A percentile compares a stretch with the other conserved stretches of the same genome.
Evolutionary conservation across 2,113 vertebrate genomes (phyloP).

Genomic region (Ceratotherium simum): DNA sequence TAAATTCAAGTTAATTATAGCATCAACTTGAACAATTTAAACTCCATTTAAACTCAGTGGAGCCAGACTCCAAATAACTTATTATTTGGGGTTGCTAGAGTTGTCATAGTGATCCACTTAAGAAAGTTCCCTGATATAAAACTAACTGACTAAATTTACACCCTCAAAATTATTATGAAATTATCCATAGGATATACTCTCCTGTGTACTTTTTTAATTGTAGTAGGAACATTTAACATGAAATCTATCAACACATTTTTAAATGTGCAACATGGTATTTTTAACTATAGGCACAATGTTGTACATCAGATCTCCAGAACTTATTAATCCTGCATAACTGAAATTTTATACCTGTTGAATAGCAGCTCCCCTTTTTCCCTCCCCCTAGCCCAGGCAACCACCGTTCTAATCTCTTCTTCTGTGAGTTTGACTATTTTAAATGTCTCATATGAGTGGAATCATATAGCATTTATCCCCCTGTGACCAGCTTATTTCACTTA

Average conservation of each 20-base stretch:
- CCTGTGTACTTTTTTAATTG: neutral
- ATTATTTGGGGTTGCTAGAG: neutral
- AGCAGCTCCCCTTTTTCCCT: neutral
- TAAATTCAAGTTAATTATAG: conserved; percentile 3
- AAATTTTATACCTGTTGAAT: neutral
- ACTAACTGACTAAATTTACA: neutral
- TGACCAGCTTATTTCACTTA: neutral
- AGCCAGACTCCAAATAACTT: neutral
- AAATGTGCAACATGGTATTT: neutral
- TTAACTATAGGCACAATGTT: neutral
- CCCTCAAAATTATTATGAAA: neutral
- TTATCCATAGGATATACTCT: neutral
- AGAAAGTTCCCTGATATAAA: neutral
- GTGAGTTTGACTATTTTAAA: neutral
- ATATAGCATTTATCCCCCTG: neutral
- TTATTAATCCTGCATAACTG: neutral
- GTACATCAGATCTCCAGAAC: neutral
- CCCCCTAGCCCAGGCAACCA: neutral
- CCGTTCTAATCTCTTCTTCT: neutral
- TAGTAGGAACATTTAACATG: neutral
- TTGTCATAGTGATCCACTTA: neutral
- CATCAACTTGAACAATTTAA: neutral
- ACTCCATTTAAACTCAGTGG: neutral
- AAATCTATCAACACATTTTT: neutral
- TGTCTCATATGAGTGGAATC: neutral